Evolutionary conservation across 1,140 invertebrate genomes (phyloP).

Genomic region (Rhizoglyphus robini): DNA sequence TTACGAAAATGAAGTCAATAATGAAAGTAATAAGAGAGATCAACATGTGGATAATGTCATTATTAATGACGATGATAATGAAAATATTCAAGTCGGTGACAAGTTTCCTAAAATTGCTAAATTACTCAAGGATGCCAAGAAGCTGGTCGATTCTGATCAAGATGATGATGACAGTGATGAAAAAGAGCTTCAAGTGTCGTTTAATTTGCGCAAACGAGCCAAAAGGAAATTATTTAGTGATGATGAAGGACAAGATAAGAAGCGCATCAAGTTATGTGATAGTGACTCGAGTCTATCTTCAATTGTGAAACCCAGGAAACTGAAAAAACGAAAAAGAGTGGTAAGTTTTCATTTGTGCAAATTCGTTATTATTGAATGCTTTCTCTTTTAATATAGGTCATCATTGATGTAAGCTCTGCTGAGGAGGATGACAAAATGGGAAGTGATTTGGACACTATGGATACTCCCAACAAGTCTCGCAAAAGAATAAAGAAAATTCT

Average conservation of each 20-base stretch:
- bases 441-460: background rate
- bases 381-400: background rate
- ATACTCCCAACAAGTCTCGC: background rate
- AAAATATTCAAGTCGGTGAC: too few relatives aligned
- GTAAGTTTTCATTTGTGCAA: background rate
- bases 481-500: constrained; percentile 9
- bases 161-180: background rate
- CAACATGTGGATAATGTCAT: too few relatives aligned
- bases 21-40: too few relatives aligned
- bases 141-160: background rate
- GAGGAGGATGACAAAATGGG: background rate
- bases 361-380: background rate
- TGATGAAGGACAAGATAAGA: background rate
- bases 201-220: background rate
- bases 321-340: background rate
- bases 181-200: background rate
- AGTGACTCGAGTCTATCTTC: background rate
- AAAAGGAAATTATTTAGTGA: background rate
- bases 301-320: background rate
- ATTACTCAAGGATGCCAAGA: background rate
- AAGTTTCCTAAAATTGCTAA: background rate
- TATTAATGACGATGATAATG: too few relatives aligned
- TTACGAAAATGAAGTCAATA: background rate
- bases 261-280: background rate
- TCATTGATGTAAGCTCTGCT: background rate